These are phyloP conservation scores for Amazona vittata DNA, from an alignment of 2,113 vertebrate genomes.

Conservation along the genomic window DNA sequence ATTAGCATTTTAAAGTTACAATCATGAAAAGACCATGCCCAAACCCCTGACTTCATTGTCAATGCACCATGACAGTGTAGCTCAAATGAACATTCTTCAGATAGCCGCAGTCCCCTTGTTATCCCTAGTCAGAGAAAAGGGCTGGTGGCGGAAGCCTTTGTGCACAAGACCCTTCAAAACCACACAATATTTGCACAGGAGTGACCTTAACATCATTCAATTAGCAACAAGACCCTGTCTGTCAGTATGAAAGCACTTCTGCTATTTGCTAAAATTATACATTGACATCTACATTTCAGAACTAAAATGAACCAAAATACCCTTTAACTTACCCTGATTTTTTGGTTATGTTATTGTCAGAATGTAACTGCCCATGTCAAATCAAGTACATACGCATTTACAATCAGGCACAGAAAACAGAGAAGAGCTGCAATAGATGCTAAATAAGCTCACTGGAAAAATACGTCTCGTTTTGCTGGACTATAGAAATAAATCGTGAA, in stretches of 20 bases:
- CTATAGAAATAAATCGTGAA: background rate
- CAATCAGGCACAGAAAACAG: background rate
- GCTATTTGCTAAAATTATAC: background rate
- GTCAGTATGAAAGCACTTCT: background rate
- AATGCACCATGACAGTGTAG: background rate
- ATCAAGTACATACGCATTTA: background rate
- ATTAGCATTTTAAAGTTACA: background rate
- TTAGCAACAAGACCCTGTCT: background rate
- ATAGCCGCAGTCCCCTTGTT: background rate
- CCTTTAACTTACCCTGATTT: background rate
- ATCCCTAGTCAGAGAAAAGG: background rate
- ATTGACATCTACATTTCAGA: background rate
- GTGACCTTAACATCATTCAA: background rate
- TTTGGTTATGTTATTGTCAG: background rate
- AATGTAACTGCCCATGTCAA: background rate
- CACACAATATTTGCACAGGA: background rate
- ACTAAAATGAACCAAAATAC: background rate
- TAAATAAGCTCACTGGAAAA: background rate
- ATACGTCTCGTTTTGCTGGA: background rate
- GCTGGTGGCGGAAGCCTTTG: background rate
- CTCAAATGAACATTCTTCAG: background rate
- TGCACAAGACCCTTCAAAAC: background rate
- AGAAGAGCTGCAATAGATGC: background rate
- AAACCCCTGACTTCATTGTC: background rate
- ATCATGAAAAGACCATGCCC: background rate